phyloP scores from a whole-genome alignment of 1,140 invertebrate genomes.

The Drosophila grimshawi region DNA sequence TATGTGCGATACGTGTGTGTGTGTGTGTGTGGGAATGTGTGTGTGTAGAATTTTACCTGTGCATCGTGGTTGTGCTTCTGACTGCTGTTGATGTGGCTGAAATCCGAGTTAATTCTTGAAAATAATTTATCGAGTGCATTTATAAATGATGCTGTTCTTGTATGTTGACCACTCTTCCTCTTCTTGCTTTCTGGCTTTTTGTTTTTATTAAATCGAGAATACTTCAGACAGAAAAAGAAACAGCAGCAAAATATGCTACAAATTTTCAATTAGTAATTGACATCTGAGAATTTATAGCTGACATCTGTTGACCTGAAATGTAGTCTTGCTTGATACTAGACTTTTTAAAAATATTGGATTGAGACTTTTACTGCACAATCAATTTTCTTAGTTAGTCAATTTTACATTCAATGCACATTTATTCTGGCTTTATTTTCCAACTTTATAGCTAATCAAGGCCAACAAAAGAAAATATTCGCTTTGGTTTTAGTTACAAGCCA shows the following conservation, averaged over 20 bases:
- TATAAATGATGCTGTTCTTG: slow-evolving; percentile 67
- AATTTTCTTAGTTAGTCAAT: too few relatives aligned
- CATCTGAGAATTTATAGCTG: slow-evolving; percentile 15
- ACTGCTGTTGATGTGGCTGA: slow-evolving; percentile 64
- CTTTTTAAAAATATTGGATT: too few relatives aligned
- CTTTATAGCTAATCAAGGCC: slow-evolving; percentile 7
- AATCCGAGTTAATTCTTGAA: slow-evolving; percentile 69
- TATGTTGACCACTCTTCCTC: slow-evolving; percentile 1
- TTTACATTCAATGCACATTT: too few relatives aligned
- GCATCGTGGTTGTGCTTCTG: slow-evolving; percentile 19
- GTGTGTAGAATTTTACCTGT: slow-evolving; percentile 1
- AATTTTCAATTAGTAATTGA: slow-evolving; percentile 42
- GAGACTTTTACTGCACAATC: too few relatives aligned
- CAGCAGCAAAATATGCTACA: slow-evolving; percentile 14
- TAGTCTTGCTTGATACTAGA: neutral
- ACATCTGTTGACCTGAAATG: slow-evolving; percentile 3
- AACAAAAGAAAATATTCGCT: neutral
- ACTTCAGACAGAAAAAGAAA: neutral
- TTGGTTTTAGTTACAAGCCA: neutral
- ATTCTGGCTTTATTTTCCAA: neutral
- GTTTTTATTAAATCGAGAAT: slow-evolving; percentile 6
- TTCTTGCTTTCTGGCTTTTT: neutral
- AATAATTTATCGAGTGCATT: slow-evolving; percentile 78
- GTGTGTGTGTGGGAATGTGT: slow-evolving; percentile 6
- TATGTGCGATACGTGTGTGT: slow-evolving; percentile 21